Evolutionary conservation across 2,797 vertebrate genomes (phyloP), one percentile per base, ranked within the genome.

Genomic region (Centropyge bicolor): DNA sequence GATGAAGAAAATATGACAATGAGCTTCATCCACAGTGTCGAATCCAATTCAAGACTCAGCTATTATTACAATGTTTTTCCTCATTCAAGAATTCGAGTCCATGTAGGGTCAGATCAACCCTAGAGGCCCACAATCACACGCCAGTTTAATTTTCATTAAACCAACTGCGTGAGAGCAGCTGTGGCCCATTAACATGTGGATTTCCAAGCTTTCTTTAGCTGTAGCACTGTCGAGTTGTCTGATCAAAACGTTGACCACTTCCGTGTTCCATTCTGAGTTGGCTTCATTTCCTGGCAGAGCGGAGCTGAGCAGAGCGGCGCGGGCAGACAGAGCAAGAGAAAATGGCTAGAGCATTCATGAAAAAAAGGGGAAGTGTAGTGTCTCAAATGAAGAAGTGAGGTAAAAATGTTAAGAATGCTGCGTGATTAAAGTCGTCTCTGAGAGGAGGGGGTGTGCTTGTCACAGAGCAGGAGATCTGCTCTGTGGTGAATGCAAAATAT

Each of bases 241-340:
- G 76, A 84, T 59, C 46, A 46, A 55, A 85, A 66, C 27, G 46
- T 78, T 73, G 79, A 92, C 92, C 92, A 92, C 94, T 96, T 96
- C 95, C 93, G 89, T 86, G 87, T 95, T 94, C 89, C 91, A 90
- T 78, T 94, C 87, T 90, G 86, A 92, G 81, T 75, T 65, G 57
- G 43, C 82, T 89, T 81, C 55, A 88, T 83, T 93, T 93, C 91
- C 92, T 94, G 90, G 71, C 80, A 86, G 79, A 73, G 43, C 77
- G 4, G 48, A 10, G 54, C 67, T 20, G 46, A 20, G 52, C 24
- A 55, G 52, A 12, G 57, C 57, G 19, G 19, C 17, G 27, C 27
- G 46, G 56, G 73, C 66, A 57, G 56, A 45, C 52, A 35, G 59
- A 83, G 41, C 41, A 11, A 35, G 63, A 69, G 61, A 49, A 65